Evolutionary conservation across 1,140 invertebrate species (phyloP).

Genomic region (Saxidomus purpurata): DNA sequence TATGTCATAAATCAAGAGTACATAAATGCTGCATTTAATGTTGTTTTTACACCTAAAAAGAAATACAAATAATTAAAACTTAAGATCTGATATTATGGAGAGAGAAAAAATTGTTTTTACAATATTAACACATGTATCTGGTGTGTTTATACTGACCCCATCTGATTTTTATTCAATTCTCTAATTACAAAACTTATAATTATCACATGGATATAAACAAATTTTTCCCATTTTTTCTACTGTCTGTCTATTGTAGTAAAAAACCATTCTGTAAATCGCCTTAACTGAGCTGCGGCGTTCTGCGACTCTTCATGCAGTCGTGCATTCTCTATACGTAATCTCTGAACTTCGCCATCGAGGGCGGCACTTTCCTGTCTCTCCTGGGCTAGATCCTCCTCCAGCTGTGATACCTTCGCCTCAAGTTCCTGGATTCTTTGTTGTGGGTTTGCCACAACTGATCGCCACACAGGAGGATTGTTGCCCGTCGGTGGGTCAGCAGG

Average conservation of each 20-base stretch:
- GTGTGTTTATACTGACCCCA: too few species aligned
- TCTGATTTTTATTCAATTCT: too few species aligned
- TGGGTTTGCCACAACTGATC: constrained; percentile 88
- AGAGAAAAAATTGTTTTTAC: too few species aligned
- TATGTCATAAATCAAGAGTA: too few species aligned
- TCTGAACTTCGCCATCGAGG: constrained; percentile 88
- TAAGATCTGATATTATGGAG: too few species aligned
- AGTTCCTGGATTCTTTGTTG: constrained; percentile 89
- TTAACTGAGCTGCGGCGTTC: constrained; percentile 94
- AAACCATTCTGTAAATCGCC: constrained; percentile 97
- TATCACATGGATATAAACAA: too few species aligned
- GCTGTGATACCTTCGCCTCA: constrained; percentile 79
- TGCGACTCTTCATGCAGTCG: constrained; percentile 95
- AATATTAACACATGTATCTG: too few species aligned
- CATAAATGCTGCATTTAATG: too few species aligned
- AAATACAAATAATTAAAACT: too few species aligned
- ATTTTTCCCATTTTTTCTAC: constrained; percentile 50
- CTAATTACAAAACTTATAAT: too few species aligned
- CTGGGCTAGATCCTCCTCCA: constrained; percentile 81
- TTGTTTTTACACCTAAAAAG: too few species aligned
- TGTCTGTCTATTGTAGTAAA: constrained; percentile 93
- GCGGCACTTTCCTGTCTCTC: constrained; percentile 80
- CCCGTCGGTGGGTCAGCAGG: constrained; percentile 46
- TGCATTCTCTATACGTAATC: constrained; percentile 94
- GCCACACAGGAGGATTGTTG: constrained; percentile 86